These are phyloP conservation scores for Zosterops hypoxanthus DNA, from an alignment of 2,113 vertebrate genomes.

Conservation along the genomic window DNA sequence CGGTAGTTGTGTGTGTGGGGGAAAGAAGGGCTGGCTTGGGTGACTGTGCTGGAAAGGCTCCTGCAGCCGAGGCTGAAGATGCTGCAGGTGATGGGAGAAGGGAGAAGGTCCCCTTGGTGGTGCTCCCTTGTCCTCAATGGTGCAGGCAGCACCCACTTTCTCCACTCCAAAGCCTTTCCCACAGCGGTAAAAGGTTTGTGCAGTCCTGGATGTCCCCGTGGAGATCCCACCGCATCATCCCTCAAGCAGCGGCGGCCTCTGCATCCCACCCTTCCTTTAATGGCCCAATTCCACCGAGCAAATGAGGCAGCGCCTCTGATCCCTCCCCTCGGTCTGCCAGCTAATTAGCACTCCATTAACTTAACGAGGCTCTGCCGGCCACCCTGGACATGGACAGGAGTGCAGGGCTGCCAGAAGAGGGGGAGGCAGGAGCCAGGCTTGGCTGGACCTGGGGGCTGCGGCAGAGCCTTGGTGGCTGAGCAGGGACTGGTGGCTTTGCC, in stretches of 20 bases:
- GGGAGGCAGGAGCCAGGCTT: background rate
- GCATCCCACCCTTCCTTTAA: conserved; percentile 26
- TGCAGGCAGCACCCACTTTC: background rate
- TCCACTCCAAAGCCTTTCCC: background rate
- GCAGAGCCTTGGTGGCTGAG: background rate
- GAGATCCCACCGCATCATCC: background rate
- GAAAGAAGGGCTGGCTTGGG: background rate
- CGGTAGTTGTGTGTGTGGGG: fast-evolving
- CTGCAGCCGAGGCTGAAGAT: fast-evolving
- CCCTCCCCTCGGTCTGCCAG: conserved; percentile 63
- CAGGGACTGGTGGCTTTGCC: background rate
- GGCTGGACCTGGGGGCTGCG: background rate
- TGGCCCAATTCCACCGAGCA: conserved; percentile 44
- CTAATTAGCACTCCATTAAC: conserved; percentile 69
- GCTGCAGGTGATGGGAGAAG: background rate
- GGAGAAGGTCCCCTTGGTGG: background rate
- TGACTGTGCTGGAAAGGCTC: fast-evolving
- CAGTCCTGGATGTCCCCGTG: background rate
- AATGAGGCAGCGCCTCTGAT: conserved; percentile 30
- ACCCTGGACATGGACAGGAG: background rate
- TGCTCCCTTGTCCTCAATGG: fast-evolving
- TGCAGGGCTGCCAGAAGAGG: background rate
- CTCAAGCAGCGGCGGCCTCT: background rate
- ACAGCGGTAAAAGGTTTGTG: fast-evolving
- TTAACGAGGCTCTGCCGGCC: conserved; percentile 52